phyloP scores from a whole-genome alignment of 1,140 invertebrate genomes.

The Pissodes strobi region DNA sequence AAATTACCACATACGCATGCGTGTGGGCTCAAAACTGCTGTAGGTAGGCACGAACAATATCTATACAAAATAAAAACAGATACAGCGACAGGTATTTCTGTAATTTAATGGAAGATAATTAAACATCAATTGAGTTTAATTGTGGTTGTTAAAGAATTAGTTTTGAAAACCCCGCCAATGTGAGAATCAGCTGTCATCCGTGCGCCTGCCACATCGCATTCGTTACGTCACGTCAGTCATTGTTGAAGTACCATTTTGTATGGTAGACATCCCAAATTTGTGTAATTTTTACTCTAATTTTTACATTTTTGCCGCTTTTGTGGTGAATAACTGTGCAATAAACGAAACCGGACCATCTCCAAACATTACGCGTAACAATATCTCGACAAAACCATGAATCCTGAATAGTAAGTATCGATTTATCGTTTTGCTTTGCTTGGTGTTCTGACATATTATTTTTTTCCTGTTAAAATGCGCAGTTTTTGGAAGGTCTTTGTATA shows the following conservation, averaged over 20 bases:
- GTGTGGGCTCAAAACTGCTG: too few relatives aligned
- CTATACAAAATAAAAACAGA: too few relatives aligned
- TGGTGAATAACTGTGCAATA: constrained; percentile 25
- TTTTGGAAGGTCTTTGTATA: constrained; percentile 24
- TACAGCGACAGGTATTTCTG: too few relatives aligned
- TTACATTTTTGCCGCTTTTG: constrained; percentile 5
- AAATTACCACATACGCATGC: too few relatives aligned
- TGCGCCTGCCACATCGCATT: constrained; percentile 31
- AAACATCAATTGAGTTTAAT: too few relatives aligned
- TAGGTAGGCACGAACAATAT: too few relatives aligned
- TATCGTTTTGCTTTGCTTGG: constrained; percentile 38
- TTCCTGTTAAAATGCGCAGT: constrained; percentile 42
- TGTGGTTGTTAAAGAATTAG: too few relatives aligned
- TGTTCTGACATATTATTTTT: constrained; percentile 32
- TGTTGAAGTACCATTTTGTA: constrained; percentile 14
- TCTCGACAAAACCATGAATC: constrained; percentile 50
- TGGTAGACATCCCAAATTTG: constrained; percentile 34
- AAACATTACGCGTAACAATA: background rate
- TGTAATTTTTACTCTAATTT: constrained; percentile 20
- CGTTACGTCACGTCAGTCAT: constrained; percentile 16
- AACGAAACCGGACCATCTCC: background rate
- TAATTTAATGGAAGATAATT: too few relatives aligned
- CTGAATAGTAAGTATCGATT: constrained; percentile 57
- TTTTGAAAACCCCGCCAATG: too few relatives aligned
- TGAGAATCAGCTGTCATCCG: too few relatives aligned